Evolutionary conservation across 2,888 invertebrate species (phyloP), one percentile per base, ranked within the genome.

Genomic region (Plemyria rubiginata): DNA sequence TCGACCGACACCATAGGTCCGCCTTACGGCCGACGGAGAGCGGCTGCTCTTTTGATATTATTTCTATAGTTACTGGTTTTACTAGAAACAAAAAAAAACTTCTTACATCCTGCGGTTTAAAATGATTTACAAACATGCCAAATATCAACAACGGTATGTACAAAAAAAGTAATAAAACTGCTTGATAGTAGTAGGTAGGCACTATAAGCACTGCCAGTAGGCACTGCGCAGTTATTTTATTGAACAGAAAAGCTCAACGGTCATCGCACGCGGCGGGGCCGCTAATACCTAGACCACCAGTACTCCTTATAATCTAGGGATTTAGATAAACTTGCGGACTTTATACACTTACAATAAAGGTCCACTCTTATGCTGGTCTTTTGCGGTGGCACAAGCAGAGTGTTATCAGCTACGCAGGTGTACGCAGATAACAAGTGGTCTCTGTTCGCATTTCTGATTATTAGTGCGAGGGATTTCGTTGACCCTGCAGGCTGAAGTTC

Each of bases 21-120:
- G 97, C 96, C 80, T 95, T 95, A 75, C 96, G 93, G 71, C 96
- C 97, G 2, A 97, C 97, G 29, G 97, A 97, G 68, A 98, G 92
- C 0, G 97, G 97, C 75, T 96, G 96, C 79, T 96, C 96, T 81
- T 96, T 95, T 76, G 95, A 96, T 70, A 96, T 88, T 76, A 98
- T 97, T 81, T 96, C 95, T 67, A 97, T 97, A 60, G 94, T 93
- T 66, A 97, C 84, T 32, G 98, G 98, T 73, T 96, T 95, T 84
- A 98, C 98, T 98, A 94, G 46, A 92, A 93, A 78, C 77, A 69
- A 74, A 66, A 46, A 7, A 53, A 11, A 0, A 5, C 13, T 13
- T 48, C 38, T 28, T 56, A 49, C 2, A 11, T 11, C 36, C 36
- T 38, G 36, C 2, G 36, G 11, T 8, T 8, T 3, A 22, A 32